Base-by-base conservation (phyloP, 2,797 vertebrate species). In the Cryptoblepharus egeriae region DNA sequence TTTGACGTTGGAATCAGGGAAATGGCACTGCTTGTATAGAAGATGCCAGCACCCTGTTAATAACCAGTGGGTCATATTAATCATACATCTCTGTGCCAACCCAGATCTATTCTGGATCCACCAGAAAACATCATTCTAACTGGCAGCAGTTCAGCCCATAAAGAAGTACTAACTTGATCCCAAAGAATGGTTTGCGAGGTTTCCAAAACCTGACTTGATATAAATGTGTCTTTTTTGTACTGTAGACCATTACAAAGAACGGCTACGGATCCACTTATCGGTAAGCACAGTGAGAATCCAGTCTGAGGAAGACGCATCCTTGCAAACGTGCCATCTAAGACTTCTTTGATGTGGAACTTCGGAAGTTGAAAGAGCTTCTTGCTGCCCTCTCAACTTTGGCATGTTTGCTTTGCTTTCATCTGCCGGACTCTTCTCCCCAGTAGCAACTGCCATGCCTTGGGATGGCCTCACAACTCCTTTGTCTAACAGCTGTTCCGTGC, bases 401-500 rank as follows among this genome's bases (percentile, higher is more conserved):
- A 89, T 93, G 93, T 92, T 93, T 94, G 85, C 87, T 93, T 90
- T 92, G 80, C 79, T 93, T 94, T 93, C 88, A 92, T 94, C 89
- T 92, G 74, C n/a, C 85, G 75, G 85, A 78, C 92, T 92, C 45
- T 80, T 93, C 88, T 92, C 84, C 83, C 86, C 85, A 89, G 92
- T 90, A 93, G 90, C 90, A 89, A 86, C 79, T 86, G 79, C 80
- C 90, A 87, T 88, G 85, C 91, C 81, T 91, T 93, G 81, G 39
- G 90, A 91, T 92, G 91, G 85, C 85, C 79, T 82, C 90, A 75
- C 80, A 84, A 83, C 83, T 92, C 91, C 89, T 94, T 93, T 94
- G 91, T 93, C 93, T 93, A 95, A 93, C 93, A 93, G 91, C 95
- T 95, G 94, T 92, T 94, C 89, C 92, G 91, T 92, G 87, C 93